Evolutionary conservation across 2,113 vertebrate species (phyloP), one percentile per base, ranked within the genome.

Genomic region (Xenopus laevis): DNA sequence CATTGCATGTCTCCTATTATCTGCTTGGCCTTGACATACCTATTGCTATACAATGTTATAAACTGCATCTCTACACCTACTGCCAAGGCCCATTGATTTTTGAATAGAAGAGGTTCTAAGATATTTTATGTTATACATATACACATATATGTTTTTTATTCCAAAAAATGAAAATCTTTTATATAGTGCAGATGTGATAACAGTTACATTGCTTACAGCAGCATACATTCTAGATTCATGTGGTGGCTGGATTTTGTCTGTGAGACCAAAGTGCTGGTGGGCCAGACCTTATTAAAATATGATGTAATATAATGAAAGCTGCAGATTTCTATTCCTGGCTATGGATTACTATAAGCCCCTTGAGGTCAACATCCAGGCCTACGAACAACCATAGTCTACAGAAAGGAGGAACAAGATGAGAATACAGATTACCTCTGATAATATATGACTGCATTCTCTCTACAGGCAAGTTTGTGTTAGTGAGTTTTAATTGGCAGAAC

Each of bases 231-330:
- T 50, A 50, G 47, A 55, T 55, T 55, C 53, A 55, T 55, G 53
- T 18, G 53, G 53, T 55, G 53, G 17, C 53, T 55, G 15, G 17
- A 55, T 55, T n/a, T 55, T 55, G 16, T 55, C 16, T 55, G 13
- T n/a, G 16, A 55, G 53, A 55, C 53, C 17, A 55, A n/a, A 4
- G 1, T 55, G 53, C 53, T 55, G 53, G 53, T 55, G 53, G 53
- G 53, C 53, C 53, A 55, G 53, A 55, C 53, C 53, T n/a, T n/a
- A 55, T 55, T 55, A 55, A 55, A 55, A 55, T 55, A 55, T 55
- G 53, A 55, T 55, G 53, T 55, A 55, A 55, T 55, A 55, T 55
- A 55, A 55, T 55, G 53, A 55, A 55, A 55, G 53, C 53, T 55
- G 16, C 53, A 55, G 53, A n/a, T 55, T 55, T 55, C 53, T 55